A percentile compares a stretch with the other conserved stretches of the same genome.
Evolutionary conservation across 2,797 vertebrate species (phyloP).

Genomic region (Simalia tracyae): DNA sequence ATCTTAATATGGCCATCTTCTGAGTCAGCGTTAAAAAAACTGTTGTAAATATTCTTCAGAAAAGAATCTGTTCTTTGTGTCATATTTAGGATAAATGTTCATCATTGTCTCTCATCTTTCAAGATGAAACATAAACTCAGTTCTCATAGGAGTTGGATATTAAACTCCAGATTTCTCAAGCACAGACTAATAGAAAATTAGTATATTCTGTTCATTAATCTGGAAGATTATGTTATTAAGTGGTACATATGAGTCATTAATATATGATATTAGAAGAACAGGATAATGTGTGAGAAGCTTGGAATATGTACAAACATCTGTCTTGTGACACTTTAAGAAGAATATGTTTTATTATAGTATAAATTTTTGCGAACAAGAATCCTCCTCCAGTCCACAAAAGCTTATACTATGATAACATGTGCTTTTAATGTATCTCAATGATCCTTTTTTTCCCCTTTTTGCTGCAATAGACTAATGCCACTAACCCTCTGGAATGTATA

Average conservation of each 20-base stretch:
- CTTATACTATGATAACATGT: background rate
- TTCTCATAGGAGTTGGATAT: background rate
- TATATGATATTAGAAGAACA: background rate
- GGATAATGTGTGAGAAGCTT: background rate
- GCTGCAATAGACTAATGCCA: background rate
- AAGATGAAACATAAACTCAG: background rate
- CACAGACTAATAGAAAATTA: background rate
- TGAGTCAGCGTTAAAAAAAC: background rate
- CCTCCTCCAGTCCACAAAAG: background rate
- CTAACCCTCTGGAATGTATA: background rate
- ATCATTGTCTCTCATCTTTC: background rate
- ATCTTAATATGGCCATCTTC: background rate
- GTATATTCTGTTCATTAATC: background rate
- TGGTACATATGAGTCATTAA: background rate
- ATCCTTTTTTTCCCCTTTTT: background rate
- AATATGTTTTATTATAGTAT: background rate
- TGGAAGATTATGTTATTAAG: background rate
- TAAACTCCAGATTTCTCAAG: background rate
- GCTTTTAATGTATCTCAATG: background rate
- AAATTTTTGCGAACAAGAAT: background rate
- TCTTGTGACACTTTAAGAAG: background rate
- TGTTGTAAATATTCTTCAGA: background rate
- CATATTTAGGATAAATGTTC: background rate
- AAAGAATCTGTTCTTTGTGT: background rate
- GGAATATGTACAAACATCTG: background rate